phyloP scores from a whole-genome alignment of 2,797 vertebrate species.

The Gallinago stenura region DNA sequence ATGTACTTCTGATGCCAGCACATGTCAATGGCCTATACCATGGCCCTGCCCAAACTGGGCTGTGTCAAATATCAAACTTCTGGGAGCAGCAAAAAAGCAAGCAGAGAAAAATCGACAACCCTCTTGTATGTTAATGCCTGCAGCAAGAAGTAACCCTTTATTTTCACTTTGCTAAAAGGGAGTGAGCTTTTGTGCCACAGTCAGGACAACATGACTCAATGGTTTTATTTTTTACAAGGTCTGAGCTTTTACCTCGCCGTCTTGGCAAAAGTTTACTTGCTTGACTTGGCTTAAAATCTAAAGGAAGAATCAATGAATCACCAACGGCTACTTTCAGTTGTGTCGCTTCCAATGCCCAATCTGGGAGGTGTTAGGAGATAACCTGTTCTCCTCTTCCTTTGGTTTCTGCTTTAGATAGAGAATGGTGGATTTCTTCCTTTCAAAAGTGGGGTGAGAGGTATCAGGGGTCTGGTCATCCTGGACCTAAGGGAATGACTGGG shows the following conservation, averaged over 20 bases:
- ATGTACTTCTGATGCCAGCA: background rate
- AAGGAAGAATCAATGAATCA: background rate
- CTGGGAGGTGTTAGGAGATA: background rate
- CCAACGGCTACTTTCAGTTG: background rate
- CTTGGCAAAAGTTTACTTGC: background rate
- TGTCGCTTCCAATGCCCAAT: background rate
- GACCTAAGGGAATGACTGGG: background rate
- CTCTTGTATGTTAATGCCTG: background rate
- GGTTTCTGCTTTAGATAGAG: background rate
- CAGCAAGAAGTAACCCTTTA: background rate
- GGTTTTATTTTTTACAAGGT: background rate
- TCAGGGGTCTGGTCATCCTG: background rate
- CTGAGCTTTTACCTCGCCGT: background rate
- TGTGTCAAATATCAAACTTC: conserved; percentile 17
- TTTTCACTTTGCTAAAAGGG: background rate
- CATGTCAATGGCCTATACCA: background rate
- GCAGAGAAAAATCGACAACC: background rate
- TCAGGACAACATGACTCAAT: background rate
- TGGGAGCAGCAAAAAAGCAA: background rate
- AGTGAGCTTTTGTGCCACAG: background rate
- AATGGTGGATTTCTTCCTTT: background rate
- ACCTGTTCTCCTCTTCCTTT: background rate
- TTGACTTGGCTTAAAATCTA: background rate
- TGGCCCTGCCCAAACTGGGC: background rate
- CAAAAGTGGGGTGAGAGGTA: background rate